A percentile compares a stretch with the other conserved stretches of the same genome.
phyloP scores from a whole-genome alignment of 2,113 vertebrate genomes.

The Notothenia rossii region DNA sequence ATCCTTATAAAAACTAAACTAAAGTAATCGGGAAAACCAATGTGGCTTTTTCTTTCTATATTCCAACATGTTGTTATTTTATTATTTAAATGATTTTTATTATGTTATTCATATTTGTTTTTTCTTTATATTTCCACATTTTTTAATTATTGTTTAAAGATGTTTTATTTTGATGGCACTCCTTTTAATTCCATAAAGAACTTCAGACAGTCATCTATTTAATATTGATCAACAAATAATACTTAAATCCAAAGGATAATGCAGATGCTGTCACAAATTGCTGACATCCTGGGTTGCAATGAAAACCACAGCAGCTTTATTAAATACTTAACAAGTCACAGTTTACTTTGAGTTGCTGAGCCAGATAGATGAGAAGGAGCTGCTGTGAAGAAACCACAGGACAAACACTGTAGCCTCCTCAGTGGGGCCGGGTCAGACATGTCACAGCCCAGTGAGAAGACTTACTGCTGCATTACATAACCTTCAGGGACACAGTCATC shows the following conservation, averaged over 20 bases:
- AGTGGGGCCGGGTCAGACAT: conserved; percentile 40
- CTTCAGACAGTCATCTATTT: neutral
- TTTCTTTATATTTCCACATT: no score
- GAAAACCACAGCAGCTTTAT: neutral
- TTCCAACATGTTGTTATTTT: no score
- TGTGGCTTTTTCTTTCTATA: no score
- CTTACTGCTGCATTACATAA: conserved; percentile 55
- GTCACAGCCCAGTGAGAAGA: conserved; percentile 56
- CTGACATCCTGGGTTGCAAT: conserved; percentile 5
- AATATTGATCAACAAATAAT: neutral
- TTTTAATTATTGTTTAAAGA: no score
- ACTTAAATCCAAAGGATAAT: neutral
- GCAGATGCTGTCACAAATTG: neutral
- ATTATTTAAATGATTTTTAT: no score
- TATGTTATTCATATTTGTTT: no score
- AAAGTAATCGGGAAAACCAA: no score
- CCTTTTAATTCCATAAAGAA: neutral
- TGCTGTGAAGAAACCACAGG: conserved; percentile 26
- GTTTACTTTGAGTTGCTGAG: conserved; percentile 35
- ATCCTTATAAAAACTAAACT: no score
- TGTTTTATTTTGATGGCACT: no score
- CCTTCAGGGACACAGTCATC: conserved; percentile 38
- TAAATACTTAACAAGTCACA: neutral
- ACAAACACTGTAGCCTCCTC: conserved; percentile 41
- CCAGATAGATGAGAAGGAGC: conserved; percentile 33